A percentile compares a stretch with the other conserved stretches of the same genome.
phyloP scores from a whole-genome alignment of 2,797 vertebrate species.

The Vespertilio murinus region DNA sequence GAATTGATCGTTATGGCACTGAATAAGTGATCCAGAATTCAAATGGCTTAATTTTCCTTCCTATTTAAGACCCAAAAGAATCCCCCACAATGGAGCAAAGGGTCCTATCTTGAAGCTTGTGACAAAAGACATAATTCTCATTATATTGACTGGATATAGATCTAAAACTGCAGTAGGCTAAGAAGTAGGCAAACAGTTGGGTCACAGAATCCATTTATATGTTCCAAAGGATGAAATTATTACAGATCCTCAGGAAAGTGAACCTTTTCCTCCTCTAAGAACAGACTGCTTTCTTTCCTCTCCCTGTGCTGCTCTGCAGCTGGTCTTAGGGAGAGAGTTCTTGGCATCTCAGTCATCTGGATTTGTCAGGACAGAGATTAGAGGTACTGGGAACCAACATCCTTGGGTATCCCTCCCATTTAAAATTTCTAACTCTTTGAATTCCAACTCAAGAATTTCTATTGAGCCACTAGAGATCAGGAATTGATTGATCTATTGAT shows the following conservation, averaged over 20 bases:
- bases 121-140: background rate
- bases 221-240: background rate
- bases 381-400: background rate
- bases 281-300: background rate
- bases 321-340: background rate
- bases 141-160: background rate
- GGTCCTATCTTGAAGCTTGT: background rate
- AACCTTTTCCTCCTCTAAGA: background rate
- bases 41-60: background rate
- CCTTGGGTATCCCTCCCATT: background rate
- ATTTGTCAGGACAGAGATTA: background rate
- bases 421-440: background rate
- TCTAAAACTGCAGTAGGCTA: background rate
- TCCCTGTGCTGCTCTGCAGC: background rate
- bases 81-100: background rate
- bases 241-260: background rate
- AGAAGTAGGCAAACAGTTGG: background rate
- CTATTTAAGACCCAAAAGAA: background rate
- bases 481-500: background rate
- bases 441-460: constrained; percentile 23
- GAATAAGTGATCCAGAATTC: background rate
- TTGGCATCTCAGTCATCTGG: background rate
- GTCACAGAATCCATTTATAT: background rate
- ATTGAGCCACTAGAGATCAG: background rate
- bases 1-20: background rate